Percentiles rank a stretch among this genome's conserved stretches.
phyloP scores from a whole-genome alignment of 2,797 vertebrate genomes.

The Crocodylus rhombifer region DNA sequence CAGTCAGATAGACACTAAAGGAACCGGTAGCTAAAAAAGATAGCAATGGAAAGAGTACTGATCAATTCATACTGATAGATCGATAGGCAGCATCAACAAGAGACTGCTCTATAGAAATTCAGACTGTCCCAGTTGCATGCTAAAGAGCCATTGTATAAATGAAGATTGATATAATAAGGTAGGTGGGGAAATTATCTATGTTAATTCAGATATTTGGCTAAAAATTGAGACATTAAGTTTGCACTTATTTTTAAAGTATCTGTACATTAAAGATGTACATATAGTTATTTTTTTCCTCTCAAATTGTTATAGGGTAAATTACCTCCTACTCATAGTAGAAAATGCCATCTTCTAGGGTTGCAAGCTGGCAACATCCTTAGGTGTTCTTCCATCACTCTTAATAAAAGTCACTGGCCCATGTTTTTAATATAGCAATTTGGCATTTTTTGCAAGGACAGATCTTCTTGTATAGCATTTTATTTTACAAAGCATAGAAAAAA shows the following conservation, averaged over 20 bases:
- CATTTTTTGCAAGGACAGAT: not conserved
- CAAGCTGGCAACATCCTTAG: rapidly evolving
- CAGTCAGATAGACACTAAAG: not conserved
- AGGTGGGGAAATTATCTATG: not conserved
- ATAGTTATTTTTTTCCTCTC: slow-evolving; percentile 1
- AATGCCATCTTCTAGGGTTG: not conserved
- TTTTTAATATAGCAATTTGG: not conserved
- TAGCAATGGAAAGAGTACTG: not conserved
- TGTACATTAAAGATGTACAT: not conserved
- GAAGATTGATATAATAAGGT: not conserved
- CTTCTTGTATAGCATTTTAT: not conserved
- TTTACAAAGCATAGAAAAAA: not conserved
- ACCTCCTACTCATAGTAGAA: not conserved
- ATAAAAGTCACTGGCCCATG: not conserved
- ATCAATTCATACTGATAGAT: not conserved
- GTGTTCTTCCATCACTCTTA: not conserved
- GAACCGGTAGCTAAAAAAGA: not conserved
- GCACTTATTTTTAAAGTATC: slow-evolving; percentile 26
- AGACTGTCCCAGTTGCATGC: not conserved
- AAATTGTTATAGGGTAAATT: slow-evolving; percentile 1
- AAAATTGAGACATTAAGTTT: not conserved
- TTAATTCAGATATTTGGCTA: not conserved
- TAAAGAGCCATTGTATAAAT: not conserved
- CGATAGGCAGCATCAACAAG: not conserved
- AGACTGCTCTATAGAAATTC: not conserved